These are phyloP conservation scores for Reinhardtius hippoglossoides DNA, from an alignment of 2,113 vertebrate genomes.

Conservation along the genomic window DNA sequence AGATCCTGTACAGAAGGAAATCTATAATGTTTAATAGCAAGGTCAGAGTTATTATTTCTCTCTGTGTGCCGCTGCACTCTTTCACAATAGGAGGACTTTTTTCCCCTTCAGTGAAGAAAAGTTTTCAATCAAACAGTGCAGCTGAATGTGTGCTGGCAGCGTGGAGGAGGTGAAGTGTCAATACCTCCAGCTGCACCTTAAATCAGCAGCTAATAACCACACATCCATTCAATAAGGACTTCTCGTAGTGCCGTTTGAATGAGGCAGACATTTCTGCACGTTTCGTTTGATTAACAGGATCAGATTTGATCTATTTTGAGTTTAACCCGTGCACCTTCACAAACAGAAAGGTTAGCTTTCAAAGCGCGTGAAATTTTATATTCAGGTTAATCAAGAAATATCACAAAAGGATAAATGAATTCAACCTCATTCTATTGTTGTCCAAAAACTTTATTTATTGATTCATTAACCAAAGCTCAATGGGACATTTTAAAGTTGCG, in stretches of 20 bases:
- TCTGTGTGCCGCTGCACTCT: slow-evolving; percentile 4
- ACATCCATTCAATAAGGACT: not conserved
- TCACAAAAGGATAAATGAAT: not conserved
- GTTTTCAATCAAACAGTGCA: slow-evolving; percentile 29
- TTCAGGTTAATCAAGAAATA: not conserved
- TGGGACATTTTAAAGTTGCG: too few species aligned
- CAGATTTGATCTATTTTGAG: not conserved
- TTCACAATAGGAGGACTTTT: slow-evolving; percentile 10
- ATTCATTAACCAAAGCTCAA: too few species aligned
- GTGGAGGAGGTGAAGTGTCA: slow-evolving; percentile 32
- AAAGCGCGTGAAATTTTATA: not conserved
- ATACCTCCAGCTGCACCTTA: not conserved
- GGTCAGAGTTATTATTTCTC: slow-evolving; percentile 29
- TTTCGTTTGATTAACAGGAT: not conserved
- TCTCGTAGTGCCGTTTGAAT: not conserved
- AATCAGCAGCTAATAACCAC: not conserved
- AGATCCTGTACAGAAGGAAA: slow-evolving; percentile 27
- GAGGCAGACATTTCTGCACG: not conserved
- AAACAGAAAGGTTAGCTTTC: not conserved
- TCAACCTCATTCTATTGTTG: not conserved
- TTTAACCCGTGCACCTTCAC: not conserved
- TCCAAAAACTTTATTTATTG: too few species aligned
- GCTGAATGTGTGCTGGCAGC: slow-evolving; percentile 6
- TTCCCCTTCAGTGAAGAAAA: slow-evolving; percentile 5
- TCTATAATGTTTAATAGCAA: slow-evolving; percentile 47